Base-by-base conservation (phyloP, 2,113 vertebrate genomes). In the Rhynchomys soricoides region DNA sequence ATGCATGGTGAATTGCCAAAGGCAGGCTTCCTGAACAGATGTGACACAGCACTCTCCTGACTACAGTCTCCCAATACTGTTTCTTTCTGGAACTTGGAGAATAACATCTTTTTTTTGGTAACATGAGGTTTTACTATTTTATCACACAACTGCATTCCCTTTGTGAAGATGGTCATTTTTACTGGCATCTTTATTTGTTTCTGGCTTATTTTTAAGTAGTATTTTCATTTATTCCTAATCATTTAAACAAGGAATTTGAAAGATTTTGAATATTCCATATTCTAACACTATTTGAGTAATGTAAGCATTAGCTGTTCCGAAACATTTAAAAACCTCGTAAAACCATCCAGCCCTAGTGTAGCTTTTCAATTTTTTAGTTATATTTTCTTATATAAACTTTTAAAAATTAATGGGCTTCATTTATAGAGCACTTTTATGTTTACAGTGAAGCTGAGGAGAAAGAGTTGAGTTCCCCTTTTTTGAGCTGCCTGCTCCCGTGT, bases 381-480 rank as follows among this genome's bases (percentile, higher is more conserved):
- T 48, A 93, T 91, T 62, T 66, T 75, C n/a, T 62, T 52, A 78
- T n/a, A 66, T 40, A 78, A 50, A 74, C 52, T 16, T 90, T 89
- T 17, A 77, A 74, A 90, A 95, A 74, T 70, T 90, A 81, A 48
- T 66, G 19, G 55, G 24, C 2, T 89, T 94, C 11, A 16, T 71
- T 87, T 92, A 64, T 91, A 92, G n/a, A 85, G n/a, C 24, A 89
- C 34, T 85, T 93, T 89, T 40, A 77, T 7, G 45, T 83, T 83
- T 93, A 52, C 16, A 48, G 59, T 89, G 48, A 71, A 85, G 16
- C 1, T 66, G 45, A 66, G 8, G 40, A n/a, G n/a, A n/a, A n/a
- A 7, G 57, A 77, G 24, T 0, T 82, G 52, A 77, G 11, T 48
- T 82, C 55, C 17, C 12, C 0, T 5, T 48, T 7, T 8, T 45